These are phyloP conservation scores for Bruchidius siliquastri DNA, from an alignment of 2,888 invertebrate species.

Conservation along the genomic window DNA sequence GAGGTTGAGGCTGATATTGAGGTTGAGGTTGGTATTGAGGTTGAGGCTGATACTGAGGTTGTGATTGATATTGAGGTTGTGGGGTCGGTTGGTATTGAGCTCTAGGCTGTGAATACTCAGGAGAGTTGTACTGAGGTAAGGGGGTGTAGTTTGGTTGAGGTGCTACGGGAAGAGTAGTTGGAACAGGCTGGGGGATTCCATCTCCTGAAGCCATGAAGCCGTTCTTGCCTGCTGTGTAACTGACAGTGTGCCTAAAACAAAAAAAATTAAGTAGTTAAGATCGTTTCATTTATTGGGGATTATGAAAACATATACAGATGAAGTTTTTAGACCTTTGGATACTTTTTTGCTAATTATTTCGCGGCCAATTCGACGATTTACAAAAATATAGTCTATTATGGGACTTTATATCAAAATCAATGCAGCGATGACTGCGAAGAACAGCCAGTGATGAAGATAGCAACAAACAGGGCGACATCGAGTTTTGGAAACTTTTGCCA, in stretches of 20 bases:
- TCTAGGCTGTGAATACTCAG: constrained; percentile 40
- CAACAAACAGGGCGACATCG: too few relatives aligned
- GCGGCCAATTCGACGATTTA: too few relatives aligned
- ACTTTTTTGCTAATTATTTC: too few relatives aligned
- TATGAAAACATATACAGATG: too few relatives aligned
- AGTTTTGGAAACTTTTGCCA: too few relatives aligned
- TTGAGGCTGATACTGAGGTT: constrained; percentile 44
- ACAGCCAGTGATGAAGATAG: too few relatives aligned
- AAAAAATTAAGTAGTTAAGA: neutral
- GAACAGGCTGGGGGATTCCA: constrained; percentile 51
- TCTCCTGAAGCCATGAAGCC: constrained; percentile 79
- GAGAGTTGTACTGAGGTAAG: constrained; percentile 50
- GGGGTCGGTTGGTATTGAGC: constrained; percentile 48
- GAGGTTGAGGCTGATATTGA: constrained; percentile 46
- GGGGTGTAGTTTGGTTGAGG: constrained; percentile 57
- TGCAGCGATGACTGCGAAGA: too few relatives aligned
- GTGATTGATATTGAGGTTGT: constrained; percentile 47
- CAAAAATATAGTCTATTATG: too few relatives aligned
- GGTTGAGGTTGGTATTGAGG: constrained; percentile 50
- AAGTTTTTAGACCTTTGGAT: too few relatives aligned
- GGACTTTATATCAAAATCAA: too few relatives aligned
- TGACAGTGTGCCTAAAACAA: constrained; percentile 25
- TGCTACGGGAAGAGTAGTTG: constrained; percentile 51
- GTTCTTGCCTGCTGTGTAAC: constrained; percentile 78
- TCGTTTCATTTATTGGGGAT: too few relatives aligned